Conservation (phyloP, 2,797 vertebrate genomes). For the Platyrinchus mystaceus region DNA sequence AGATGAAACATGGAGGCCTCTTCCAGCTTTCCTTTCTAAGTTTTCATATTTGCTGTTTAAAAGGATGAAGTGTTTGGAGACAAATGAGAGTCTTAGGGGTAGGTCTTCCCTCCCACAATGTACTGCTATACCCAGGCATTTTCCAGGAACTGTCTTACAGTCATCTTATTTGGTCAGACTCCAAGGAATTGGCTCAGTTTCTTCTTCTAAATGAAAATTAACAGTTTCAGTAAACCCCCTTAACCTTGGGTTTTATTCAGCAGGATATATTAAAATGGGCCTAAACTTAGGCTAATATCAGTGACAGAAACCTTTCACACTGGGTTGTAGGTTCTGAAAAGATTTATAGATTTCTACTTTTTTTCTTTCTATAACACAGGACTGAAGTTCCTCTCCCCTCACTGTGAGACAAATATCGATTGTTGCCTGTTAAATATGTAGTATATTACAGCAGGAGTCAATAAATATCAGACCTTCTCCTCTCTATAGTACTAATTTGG, state of each 20-base stretch:
- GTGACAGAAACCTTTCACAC: neutral
- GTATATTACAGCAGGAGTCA: neutral
- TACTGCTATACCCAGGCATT: neutral
- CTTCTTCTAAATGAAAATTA: conserved; percentile 17
- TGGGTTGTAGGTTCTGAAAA: neutral
- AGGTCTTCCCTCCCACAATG: neutral
- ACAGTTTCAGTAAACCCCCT: neutral
- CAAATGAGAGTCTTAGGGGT: neutral
- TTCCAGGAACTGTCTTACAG: neutral
- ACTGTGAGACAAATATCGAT: neutral
- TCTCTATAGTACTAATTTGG: neutral
- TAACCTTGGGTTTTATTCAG: neutral
- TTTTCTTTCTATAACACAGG: neutral
- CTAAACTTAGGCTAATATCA: neutral
- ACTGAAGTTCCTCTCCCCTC: neutral
- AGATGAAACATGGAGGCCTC: neutral
- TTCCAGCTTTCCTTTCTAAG: neutral
- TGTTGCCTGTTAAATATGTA: neutral
- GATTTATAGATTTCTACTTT: neutral
- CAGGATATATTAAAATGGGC: neutral
- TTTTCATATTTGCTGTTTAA: neutral
- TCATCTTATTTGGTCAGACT: neutral
- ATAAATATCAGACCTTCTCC: neutral
- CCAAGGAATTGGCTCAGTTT: conserved; percentile 18
- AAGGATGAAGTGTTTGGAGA: neutral